phyloP scores from a whole-genome alignment of 2,888 invertebrate genomes.

The Phaedon cochleariae region DNA sequence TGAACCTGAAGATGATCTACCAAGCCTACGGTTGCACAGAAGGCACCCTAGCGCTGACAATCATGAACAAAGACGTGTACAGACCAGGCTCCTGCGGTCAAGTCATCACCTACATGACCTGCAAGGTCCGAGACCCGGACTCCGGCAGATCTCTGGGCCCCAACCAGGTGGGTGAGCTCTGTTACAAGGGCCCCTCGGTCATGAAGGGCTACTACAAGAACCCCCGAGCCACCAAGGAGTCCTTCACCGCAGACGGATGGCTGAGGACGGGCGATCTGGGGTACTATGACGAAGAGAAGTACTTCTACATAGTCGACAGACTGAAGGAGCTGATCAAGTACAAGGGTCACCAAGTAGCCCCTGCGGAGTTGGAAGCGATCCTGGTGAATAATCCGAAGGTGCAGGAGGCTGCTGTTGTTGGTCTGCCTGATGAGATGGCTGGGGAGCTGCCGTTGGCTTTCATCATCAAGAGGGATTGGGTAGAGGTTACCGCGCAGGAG shows the following conservation, averaged over 20 bases:
- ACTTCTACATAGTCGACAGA: constrained; percentile 84
- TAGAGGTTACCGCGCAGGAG: constrained; percentile 62
- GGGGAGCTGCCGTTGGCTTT: constrained; percentile 84
- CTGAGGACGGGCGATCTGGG: constrained; percentile 84
- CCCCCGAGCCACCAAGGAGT: constrained; percentile 68
- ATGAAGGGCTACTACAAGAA: constrained; percentile 82
- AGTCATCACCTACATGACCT: constrained; percentile 69
- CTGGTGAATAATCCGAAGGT: constrained; percentile 76
- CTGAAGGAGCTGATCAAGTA: constrained; percentile 92
- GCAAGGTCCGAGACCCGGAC: constrained; percentile 71
- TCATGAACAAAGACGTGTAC: constrained; percentile 53
- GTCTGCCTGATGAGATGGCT: constrained; percentile 71
- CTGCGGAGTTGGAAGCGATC: constrained; percentile 87
- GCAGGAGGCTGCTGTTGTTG: constrained; percentile 84
- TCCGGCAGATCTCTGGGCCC: constrained; percentile 70
- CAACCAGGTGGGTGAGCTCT: constrained; percentile 79
- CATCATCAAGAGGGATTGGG: constrained; percentile 70
- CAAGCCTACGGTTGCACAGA: constrained; percentile 85
- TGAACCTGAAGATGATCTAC: constrained; percentile 66
- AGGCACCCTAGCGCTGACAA: constrained; percentile 68
- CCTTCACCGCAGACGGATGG: constrained; percentile 80
- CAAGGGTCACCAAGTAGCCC: constrained; percentile 83
- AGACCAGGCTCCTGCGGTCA: constrained; percentile 71
- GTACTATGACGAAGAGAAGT: constrained; percentile 79
- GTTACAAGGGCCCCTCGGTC: constrained; percentile 75